These are phyloP conservation scores for Drosophila trichaetosa DNA, from an alignment of 2,888 invertebrate genomes.

Conservation along the genomic window DNA sequence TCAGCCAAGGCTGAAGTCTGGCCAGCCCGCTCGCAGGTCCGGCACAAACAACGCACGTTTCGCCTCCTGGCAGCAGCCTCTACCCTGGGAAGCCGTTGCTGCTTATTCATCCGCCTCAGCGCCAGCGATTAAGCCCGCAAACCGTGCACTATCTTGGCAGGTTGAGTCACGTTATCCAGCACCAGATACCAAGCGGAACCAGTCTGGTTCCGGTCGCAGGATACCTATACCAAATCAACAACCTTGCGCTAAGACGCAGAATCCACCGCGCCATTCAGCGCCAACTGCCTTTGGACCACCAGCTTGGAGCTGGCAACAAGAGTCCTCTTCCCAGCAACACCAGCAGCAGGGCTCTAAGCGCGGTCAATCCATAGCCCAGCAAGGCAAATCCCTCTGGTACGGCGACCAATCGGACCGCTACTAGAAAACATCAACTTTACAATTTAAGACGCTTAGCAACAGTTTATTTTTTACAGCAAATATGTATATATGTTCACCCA, in stretches of 20 bases:
- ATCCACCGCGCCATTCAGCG: conserved; percentile 2
- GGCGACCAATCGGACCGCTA: conserved; percentile 7
- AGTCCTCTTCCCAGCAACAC: conserved; percentile 25
- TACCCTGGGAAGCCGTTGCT: conserved; percentile 57
- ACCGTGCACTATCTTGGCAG: neutral
- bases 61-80: conserved; percentile 45
- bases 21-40: neutral
- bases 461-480: neutral
- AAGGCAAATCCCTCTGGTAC: neutral
- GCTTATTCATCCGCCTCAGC: conserved; percentile 30
- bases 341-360: conserved; percentile 15
- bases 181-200: neutral
- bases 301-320: too few species aligned
- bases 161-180: neutral
- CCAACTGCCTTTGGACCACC: neutral
- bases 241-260: neutral
- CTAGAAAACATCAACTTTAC: conserved; percentile 5
- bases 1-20: neutral
- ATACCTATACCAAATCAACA: conserved; percentile 4
- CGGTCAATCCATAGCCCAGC: neutral
- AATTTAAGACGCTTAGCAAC: neutral
- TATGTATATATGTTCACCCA: neutral
- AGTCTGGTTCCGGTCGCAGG: neutral
- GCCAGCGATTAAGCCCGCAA: neutral
- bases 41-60: neutral